These are phyloP conservation scores for Panagrolaimus sp. DNA, from an alignment of 1,140 invertebrate genomes.

Conservation along the genomic window DNA sequence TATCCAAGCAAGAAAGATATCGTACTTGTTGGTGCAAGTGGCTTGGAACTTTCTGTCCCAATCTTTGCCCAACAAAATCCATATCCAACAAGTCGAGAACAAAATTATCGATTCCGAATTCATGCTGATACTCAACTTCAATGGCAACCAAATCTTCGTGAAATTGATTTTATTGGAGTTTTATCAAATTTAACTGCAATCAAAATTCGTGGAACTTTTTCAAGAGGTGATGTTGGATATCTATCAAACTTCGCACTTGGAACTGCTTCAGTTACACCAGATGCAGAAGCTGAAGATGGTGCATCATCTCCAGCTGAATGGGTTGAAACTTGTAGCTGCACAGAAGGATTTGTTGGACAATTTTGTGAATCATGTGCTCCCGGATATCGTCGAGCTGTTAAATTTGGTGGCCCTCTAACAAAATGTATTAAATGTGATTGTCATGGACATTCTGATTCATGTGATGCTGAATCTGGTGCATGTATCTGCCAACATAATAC, in stretches of 20 bases:
- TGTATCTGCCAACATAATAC: slow-evolving; percentile 43
- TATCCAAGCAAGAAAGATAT: slow-evolving; percentile 66
- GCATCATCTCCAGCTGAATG: slow-evolving; percentile 67
- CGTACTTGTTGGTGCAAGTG: slow-evolving; percentile 74
- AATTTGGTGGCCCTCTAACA: slow-evolving; percentile 81
- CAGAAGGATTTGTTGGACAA: slow-evolving; percentile 78
- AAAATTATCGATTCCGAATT: slow-evolving; percentile 71
- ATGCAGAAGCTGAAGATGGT: slow-evolving; percentile 62
- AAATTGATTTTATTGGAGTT: slow-evolving; percentile 80
- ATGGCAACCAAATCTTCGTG: slow-evolving; percentile 80
- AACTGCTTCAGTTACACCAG: slow-evolving; percentile 53
- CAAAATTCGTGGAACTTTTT: slow-evolving; percentile 84
- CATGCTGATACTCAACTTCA: slow-evolving; percentile 82
- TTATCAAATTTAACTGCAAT: slow-evolving; percentile 85
- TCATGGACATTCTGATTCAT: slow-evolving; percentile 86
- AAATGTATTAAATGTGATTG: slow-evolving; percentile 90
- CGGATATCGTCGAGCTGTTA: slow-evolving; percentile 80
- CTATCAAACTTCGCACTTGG: slow-evolving; percentile 38
- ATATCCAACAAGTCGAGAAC: slow-evolving; percentile 67
- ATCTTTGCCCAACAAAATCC: slow-evolving; percentile 85
- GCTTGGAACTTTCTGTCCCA: slow-evolving; percentile 72
- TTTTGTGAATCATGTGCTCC: slow-evolving; percentile 93
- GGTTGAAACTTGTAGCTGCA: slow-evolving; percentile 90
- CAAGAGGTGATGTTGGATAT: slow-evolving; percentile 61
- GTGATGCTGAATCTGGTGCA: slow-evolving; percentile 82